phyloP scores from a whole-genome alignment of 2,113 vertebrate genomes.

The Nothobranchius furzeri region DNA sequence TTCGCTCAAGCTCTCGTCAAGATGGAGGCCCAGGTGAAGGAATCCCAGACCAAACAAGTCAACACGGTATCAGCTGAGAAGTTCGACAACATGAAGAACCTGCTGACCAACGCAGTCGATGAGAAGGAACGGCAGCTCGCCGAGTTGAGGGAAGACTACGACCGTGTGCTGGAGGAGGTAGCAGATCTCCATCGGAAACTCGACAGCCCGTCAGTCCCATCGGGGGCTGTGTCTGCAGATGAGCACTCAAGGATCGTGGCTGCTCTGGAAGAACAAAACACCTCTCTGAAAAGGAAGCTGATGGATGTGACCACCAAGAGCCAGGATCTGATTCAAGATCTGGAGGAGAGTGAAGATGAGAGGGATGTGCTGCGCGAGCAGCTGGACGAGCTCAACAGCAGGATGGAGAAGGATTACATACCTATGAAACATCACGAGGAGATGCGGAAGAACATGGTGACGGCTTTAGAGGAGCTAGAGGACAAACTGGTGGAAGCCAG shows the following conservation, averaged over 20 bases:
- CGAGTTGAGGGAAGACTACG: slow-evolving; percentile 82
- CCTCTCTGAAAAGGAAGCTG: slow-evolving; percentile 79
- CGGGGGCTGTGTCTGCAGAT: slow-evolving; percentile 64
- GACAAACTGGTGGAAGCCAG: slow-evolving; percentile 84
- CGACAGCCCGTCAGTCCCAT: slow-evolving; percentile 64
- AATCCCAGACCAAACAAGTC: slow-evolving; percentile 68
- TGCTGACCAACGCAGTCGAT: slow-evolving; percentile 81
- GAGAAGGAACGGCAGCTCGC: slow-evolving; percentile 86
- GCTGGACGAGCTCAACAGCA: slow-evolving; percentile 79
- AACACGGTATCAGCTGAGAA: slow-evolving; percentile 80
- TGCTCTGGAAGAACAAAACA: slow-evolving; percentile 78
- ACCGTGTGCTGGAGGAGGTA: slow-evolving; percentile 81
- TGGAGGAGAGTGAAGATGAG: slow-evolving; percentile 80
- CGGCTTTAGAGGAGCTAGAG: slow-evolving; percentile 82
- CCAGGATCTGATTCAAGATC: slow-evolving; percentile 84
- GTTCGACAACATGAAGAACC: slow-evolving; percentile 91
- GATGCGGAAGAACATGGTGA: slow-evolving; percentile 78
- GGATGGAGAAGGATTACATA: slow-evolving; percentile 85
- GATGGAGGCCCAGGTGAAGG: slow-evolving; percentile 81
- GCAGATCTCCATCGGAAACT: slow-evolving; percentile 80
- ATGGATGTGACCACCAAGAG: slow-evolving; percentile 83
- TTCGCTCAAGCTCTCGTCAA: slow-evolving; percentile 68
- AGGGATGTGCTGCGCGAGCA: slow-evolving; percentile 84
- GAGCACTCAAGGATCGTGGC: slow-evolving; percentile 81
- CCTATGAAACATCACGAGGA: slow-evolving; percentile 84